Evolutionary conservation across 2,113 vertebrate genomes (phyloP).

Genomic region (Erinaceus europaeus): DNA sequence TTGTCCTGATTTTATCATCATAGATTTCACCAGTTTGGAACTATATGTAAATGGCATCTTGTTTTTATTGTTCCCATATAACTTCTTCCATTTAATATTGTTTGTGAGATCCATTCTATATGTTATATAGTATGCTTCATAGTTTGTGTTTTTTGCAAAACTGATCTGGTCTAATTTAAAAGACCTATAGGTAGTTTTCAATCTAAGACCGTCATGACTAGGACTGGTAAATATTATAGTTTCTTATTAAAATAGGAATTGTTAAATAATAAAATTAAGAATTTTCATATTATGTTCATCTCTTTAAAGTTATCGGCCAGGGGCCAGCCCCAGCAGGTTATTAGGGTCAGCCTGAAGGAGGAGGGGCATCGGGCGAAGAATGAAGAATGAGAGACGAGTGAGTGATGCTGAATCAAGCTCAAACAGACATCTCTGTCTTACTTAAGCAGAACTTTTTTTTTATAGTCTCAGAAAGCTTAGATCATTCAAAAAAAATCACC

Average conservation of each 20-base stretch:
- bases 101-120: background rate
- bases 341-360: no score
- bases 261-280: no score
- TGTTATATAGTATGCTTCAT: background rate
- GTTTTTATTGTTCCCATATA: no score
- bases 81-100: background rate
- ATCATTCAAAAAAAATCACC: no score
- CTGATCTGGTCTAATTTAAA: background rate
- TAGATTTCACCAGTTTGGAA: background rate
- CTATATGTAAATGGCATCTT: background rate
- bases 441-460: no score
- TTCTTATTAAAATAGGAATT: conserved; percentile 30
- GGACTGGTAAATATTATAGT: background rate
- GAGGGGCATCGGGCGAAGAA: no score
- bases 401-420: no score
- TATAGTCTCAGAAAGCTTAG: no score
- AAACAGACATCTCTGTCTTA: no score
- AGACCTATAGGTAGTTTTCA: background rate
- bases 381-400: no score
- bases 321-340: no score
- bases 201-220: conserved; percentile 9
- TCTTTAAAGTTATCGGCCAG: conserved; percentile 11
- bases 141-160: background rate
- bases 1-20: background rate
- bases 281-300: background rate